Evolutionary conservation across 2,888 invertebrate species (phyloP), one percentile per base, ranked within the genome.

Genomic region (Coenonympha glycerion): DNA sequence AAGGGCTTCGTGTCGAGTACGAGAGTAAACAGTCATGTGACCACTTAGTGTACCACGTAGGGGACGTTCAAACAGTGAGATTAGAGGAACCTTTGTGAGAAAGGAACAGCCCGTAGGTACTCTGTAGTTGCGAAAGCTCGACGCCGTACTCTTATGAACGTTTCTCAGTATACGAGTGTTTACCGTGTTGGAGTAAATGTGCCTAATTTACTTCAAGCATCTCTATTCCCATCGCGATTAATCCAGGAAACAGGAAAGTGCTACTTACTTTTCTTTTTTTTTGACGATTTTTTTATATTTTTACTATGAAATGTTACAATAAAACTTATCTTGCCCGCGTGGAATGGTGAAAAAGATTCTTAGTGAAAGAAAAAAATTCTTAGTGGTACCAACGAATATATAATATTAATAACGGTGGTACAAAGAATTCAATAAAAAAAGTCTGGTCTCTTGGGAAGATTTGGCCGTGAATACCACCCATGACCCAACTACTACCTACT

Each of bases 1-100:
- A 65, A 72, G 71, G 59, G 59, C 47, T 57, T 54, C 66, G 71
- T 65, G 66, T 71, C 56, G 66, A 73, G 74, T 66, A 40, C 48
- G 65, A 50, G 57, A 53, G 56, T 55, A 69, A 65, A 73, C 71
- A 71, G 69, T 40, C 50, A 50, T 53, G 56, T 55, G 58, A 55
- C 57, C 53, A 51, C 58, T 58, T 56, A 57, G 52, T 56, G 56
- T 55, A 47, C 39, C 49, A 46, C 56, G 53, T 49, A 47, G 47
- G 16, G 50, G 57, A 36, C 8, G 41, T 41, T 19, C 52, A 55
- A 58, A 59, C 56, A 48, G 48, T 41, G 49, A 54, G 59, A 57
- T 61, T 58, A 61, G 55, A 57, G 45, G 49, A 56, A 52, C 57
- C 49, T 57, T 58, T 52, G 47, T 50, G 50, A 44, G 48, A 50